These are phyloP conservation scores for Orchestes rusci DNA, from an alignment of 2,888 invertebrate genomes.

Conservation along the genomic window DNA sequence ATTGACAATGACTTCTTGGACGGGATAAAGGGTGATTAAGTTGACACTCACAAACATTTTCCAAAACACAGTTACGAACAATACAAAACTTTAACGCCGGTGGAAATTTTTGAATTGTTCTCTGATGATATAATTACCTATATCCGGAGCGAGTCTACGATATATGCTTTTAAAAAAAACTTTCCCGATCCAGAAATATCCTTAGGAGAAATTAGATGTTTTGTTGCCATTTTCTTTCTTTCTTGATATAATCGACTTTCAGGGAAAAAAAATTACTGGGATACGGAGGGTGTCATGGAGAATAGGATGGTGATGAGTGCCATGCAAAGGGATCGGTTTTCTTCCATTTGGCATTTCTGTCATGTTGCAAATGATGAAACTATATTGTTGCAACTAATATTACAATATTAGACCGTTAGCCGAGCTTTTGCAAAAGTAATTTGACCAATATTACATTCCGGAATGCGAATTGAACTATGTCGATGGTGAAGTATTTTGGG, in stretches of 20 bases:
- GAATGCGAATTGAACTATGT: slow-evolving; percentile 26
- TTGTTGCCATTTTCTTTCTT: slow-evolving; percentile 13
- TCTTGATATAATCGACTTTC: slow-evolving; percentile 11
- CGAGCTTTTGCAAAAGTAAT: slow-evolving; percentile 15
- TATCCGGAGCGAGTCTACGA: slow-evolving; percentile 10
- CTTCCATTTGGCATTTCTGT: slow-evolving; percentile 15
- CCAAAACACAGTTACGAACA: slow-evolving; percentile 1
- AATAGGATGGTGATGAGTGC: slow-evolving; percentile 13
- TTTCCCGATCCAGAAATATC: slow-evolving; percentile 13
- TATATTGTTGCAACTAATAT: slow-evolving; percentile 12
- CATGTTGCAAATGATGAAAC: slow-evolving; percentile 22
- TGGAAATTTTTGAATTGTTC: no score
- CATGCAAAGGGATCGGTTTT: slow-evolving; percentile 21
- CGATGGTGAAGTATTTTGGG: slow-evolving; percentile 21
- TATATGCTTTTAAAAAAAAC: slow-evolving; percentile 12
- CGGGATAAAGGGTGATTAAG: slow-evolving; percentile 13
- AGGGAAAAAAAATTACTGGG: slow-evolving; percentile 15
- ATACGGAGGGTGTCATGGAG: slow-evolving; percentile 14
- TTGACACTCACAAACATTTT: slow-evolving; percentile 6
- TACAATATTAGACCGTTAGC: slow-evolving; percentile 24
- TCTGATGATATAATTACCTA: slow-evolving; percentile 5
- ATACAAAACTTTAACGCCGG: no score
- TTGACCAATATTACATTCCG: slow-evolving; percentile 21
- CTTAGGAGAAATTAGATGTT: slow-evolving; percentile 14
- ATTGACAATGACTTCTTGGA: slow-evolving; percentile 2